phyloP scores from a whole-genome alignment of 2,113 vertebrate species.

The Protobothrops flavoviridis region DNA sequence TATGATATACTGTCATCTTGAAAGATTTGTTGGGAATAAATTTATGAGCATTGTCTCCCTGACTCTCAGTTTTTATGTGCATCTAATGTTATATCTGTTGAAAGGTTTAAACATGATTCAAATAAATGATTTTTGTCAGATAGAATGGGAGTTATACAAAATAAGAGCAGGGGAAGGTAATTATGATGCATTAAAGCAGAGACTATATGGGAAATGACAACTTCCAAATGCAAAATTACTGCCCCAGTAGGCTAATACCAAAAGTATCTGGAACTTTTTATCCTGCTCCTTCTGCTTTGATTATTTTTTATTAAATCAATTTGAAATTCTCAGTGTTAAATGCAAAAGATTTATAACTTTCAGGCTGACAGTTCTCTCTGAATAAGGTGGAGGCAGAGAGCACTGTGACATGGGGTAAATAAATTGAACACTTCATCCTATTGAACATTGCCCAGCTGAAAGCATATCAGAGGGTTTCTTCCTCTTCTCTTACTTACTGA shows the following conservation, averaged over 20 bases:
- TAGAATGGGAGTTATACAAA: neutral
- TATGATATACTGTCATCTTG: neutral
- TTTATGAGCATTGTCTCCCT: neutral
- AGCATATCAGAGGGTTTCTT: neutral
- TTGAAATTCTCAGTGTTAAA: neutral
- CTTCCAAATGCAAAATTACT: neutral
- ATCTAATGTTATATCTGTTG: neutral
- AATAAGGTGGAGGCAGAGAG: neutral
- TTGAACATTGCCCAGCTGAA: neutral
- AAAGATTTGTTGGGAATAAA: neutral
- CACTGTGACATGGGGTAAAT: neutral
- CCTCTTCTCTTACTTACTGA: neutral
- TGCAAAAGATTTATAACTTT: neutral
- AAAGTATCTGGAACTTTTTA: neutral
- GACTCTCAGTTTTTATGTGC: neutral
- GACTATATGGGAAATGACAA: too few relatives aligned
- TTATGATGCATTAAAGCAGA: neutral
- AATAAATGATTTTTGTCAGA: neutral
- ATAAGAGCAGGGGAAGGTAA: neutral
- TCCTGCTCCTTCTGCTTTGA: neutral
- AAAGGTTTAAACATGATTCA: neutral
- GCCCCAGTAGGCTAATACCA: neutral
- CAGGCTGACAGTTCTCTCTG: neutral
- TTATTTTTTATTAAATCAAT: neutral
- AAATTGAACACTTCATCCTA: neutral